Conservation (phyloP, 2,888 invertebrate genomes). For the Dyspetes luteomarginatus region DNA sequence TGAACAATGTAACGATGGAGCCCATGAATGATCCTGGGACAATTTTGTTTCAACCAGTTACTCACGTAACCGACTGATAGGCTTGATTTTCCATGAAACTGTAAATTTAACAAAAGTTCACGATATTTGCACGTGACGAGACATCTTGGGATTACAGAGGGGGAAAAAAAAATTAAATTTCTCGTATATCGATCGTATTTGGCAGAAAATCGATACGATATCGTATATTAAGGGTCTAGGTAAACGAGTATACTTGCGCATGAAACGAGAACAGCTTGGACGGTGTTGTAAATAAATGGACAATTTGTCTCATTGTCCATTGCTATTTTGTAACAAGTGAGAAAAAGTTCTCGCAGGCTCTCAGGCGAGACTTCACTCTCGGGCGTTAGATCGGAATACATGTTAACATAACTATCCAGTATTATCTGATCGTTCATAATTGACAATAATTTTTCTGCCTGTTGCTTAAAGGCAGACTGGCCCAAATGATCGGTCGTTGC, state of each 20-base stretch:
- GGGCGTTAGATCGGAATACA: slow-evolving; percentile 82
- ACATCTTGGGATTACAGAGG: neutral
- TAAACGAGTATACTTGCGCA: slow-evolving; percentile 84
- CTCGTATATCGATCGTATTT: neutral
- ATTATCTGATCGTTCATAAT: slow-evolving; percentile 85
- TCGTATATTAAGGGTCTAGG: slow-evolving; percentile 15
- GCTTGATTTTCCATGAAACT: slow-evolving; percentile 90
- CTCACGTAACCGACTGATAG: slow-evolving; percentile 91
- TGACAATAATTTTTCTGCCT: slow-evolving; percentile 88
- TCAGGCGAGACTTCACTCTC: slow-evolving; percentile 86
- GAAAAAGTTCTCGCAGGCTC: slow-evolving; percentile 87
- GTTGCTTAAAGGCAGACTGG: slow-evolving; percentile 88
- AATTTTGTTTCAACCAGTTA: slow-evolving; percentile 92
- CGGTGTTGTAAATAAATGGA: slow-evolving; percentile 88
- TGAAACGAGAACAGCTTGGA: slow-evolving; percentile 89
- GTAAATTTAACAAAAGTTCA: slow-evolving; percentile 29
- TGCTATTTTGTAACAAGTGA: slow-evolving; percentile 90
- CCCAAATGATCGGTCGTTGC: slow-evolving; percentile 87
- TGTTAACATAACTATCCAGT: slow-evolving; percentile 89
- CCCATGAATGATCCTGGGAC: slow-evolving; percentile 90
- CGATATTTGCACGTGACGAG: neutral
- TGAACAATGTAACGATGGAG: slow-evolving; percentile 89
- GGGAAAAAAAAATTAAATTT: neutral
- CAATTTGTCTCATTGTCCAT: slow-evolving; percentile 89
- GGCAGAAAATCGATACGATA: neutral